Conservation (phyloP, 2,888 invertebrate genomes). For the Mythimna ferrago region DNA sequence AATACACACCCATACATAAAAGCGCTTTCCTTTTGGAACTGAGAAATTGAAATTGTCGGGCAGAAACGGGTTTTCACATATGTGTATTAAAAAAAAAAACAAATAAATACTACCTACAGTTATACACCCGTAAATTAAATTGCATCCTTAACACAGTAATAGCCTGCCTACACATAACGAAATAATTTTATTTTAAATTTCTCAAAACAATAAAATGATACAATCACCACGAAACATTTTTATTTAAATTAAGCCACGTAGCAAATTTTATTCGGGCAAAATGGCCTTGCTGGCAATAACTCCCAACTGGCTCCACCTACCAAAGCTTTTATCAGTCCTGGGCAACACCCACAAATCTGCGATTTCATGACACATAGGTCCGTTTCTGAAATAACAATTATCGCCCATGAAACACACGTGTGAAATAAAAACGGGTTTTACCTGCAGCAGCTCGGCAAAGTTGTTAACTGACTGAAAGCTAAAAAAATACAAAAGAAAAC, state of each 20-base stretch:
- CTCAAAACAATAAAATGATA: constrained; percentile 6
- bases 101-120: not conserved
- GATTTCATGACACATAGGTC: constrained; percentile 56
- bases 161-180: not conserved
- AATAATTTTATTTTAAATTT: constrained; percentile 13
- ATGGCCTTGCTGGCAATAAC: constrained; percentile 63
- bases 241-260: constrained; percentile 60
- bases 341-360: constrained; percentile 66
- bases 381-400: constrained; percentile 64
- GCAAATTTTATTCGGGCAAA: constrained; percentile 61
- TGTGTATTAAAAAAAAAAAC: too few relatives aligned
- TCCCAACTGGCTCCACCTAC: constrained; percentile 60
- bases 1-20: too few relatives aligned
- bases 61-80: too few relatives aligned
- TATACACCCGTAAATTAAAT: not conserved
- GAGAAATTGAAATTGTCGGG: too few relatives aligned
- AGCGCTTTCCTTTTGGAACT: too few relatives aligned
- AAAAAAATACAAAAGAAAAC: not conserved
- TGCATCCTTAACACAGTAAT: too few relatives aligned
- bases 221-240: constrained; percentile 1
- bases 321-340: constrained; percentile 63
- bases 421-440: constrained; percentile 50
- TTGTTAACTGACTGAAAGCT: constrained; percentile 15
- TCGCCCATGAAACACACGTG: constrained; percentile 67
- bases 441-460: constrained; percentile 8